Percentiles rank a stretch among this genome's conserved stretches.
phyloP scores from a whole-genome alignment of 2,797 vertebrate species.

The Rhyacichthys aspro region DNA sequence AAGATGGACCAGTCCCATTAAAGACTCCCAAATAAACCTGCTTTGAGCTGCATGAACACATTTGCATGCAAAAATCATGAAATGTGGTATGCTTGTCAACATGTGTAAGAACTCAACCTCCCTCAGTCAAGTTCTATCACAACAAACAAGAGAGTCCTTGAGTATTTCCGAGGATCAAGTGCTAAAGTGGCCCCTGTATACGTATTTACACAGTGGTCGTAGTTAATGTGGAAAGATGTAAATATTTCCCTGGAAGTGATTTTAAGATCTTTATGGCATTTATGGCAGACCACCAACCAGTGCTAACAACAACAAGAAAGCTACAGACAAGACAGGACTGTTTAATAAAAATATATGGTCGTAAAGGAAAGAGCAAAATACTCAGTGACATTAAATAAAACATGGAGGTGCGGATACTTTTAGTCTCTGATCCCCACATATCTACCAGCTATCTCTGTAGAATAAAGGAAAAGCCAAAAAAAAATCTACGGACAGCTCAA shows the following conservation, averaged over 20 bases:
- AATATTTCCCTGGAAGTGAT: slow-evolving; percentile 51
- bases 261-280: slow-evolving; percentile 10
- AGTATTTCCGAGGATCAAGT: slow-evolving; percentile 34
- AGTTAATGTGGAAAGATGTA: slow-evolving; percentile 40
- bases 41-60: not conserved
- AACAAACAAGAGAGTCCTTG: slow-evolving; percentile 36
- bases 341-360: not conserved
- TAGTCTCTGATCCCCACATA: too few relatives aligned
- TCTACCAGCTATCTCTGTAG: too few relatives aligned
- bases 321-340: not conserved
- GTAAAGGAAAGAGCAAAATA: not conserved
- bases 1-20: slow-evolving; percentile 9
- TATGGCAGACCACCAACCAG: slow-evolving; percentile 38
- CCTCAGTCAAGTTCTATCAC: slow-evolving; percentile 29
- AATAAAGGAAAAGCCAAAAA: too few relatives aligned
- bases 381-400: too few relatives aligned
- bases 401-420: too few relatives aligned
- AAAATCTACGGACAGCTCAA: too few relatives aligned
- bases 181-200: slow-evolving; percentile 27
- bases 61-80: slow-evolving; percentile 10
- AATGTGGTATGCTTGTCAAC: not conserved
- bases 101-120: not conserved
- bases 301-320: not conserved
- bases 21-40: not conserved
- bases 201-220: slow-evolving; percentile 43